These are phyloP conservation scores for Rhinophrynus dorsalis DNA, from an alignment of 2,797 vertebrate species.

Conservation along the genomic window DNA sequence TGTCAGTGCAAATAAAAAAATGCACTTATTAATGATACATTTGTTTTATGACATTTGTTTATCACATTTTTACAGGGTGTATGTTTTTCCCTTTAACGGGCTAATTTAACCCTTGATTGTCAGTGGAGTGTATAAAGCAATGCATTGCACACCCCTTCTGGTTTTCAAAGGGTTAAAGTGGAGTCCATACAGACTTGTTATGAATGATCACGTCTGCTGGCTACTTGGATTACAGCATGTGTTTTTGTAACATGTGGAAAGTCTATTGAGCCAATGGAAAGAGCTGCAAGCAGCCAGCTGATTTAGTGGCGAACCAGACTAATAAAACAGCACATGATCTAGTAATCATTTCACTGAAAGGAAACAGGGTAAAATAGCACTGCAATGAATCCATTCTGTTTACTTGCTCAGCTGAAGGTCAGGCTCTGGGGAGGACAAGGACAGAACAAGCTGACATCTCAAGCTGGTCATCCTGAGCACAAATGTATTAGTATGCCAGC, in stretches of 20 bases:
- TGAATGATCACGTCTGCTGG: not conserved
- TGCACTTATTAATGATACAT: no score
- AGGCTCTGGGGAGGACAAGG: constrained; percentile 1
- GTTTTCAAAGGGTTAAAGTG: no score
- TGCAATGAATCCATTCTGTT: constrained; percentile 2
- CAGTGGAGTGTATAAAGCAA: no score
- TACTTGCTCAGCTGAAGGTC: constrained; percentile 14
- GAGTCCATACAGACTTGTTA: no score
- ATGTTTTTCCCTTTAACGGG: no score
- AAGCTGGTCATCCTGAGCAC: not conserved
- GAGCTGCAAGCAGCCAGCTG: constrained; percentile 5
- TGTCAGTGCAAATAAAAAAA: no score
- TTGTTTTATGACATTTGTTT: no score
- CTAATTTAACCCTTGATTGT: no score
- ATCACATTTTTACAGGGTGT: no score
- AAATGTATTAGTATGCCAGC: not conserved
- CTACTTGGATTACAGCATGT: constrained; percentile 2
- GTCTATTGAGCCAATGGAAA: constrained; percentile 20
- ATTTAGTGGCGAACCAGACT: constrained; percentile 9
- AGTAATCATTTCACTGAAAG: not conserved
- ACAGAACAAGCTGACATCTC: not conserved
- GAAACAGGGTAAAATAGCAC: constrained; percentile 7
- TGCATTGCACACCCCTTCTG: no score
- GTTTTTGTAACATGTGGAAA: constrained; percentile 1
- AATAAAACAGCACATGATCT: not conserved